A percentile compares a stretch with the other conserved stretches of the same genome.
Conservation (phyloP, 1,140 invertebrate species). For the Adoxophyes honmai region DNA sequence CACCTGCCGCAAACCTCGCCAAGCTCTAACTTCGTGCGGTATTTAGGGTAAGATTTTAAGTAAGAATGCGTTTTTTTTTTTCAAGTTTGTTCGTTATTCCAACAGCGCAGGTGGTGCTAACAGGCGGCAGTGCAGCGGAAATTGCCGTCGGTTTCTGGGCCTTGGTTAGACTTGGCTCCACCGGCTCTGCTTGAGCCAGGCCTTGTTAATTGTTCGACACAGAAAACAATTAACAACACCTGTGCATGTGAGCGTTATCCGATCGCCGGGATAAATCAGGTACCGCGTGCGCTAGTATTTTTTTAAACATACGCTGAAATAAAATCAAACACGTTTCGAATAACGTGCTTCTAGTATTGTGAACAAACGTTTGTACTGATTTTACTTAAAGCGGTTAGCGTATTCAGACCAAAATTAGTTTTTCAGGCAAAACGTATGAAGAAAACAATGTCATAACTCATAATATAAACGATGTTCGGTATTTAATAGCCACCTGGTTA, state of each 20-base stretch:
- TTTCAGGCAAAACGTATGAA: no score
- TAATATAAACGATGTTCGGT: no score
- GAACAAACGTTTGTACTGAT: no score
- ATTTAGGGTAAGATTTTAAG: conserved; percentile 3
- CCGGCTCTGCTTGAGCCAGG: conserved; percentile 21
- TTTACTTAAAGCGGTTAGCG: no score
- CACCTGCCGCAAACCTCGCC: conserved; percentile 23
- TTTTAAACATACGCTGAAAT: no score
- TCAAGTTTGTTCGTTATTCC: conserved; percentile 42
- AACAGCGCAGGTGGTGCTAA: conserved; percentile 47
- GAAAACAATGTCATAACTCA: no score
- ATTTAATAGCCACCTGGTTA: no score
- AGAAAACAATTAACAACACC: conserved; percentile 47
- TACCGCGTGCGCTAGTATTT: not conserved
- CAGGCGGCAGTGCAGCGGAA: conserved; percentile 47
- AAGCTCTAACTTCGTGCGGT: not conserved
- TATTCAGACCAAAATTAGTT: no score
- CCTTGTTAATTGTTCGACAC: conserved; percentile 47
- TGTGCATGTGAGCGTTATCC: not conserved
- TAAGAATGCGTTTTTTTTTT: conserved; percentile 20
- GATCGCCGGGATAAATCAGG: not conserved
- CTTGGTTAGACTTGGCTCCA: conserved; percentile 35
- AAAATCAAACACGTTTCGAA: no score
- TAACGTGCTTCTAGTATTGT: no score
- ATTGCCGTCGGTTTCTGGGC: conserved; percentile 43